Evolutionary conservation across 2,888 invertebrate species (phyloP), one percentile per base, ranked within the genome.

Genomic region (Eilema depressum): DNA sequence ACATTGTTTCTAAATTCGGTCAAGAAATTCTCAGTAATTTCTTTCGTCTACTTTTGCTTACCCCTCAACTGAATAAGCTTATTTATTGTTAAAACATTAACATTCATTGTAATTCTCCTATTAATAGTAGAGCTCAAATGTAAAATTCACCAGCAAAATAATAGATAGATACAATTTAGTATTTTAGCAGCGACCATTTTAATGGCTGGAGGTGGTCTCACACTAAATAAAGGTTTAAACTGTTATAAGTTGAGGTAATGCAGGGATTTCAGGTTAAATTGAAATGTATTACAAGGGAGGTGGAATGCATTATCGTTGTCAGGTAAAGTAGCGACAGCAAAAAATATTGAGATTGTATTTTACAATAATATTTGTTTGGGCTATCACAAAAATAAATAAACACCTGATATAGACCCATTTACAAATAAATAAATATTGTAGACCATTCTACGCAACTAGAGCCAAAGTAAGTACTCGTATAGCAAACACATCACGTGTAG

Each of bases 231-330:
- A 83, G 77, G 77, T 71, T 75, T 76, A 65, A 81, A 77, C 82
- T 81, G 84, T 83, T 83, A 85, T 86, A 87, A 82, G 82, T 83
- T 81, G 79, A 75, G 78, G 80, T 87, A 88, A 88, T 87, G 87
- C 85, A 77, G 76, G 81, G 83, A 84, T 86, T 85, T 77, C 76
- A 74, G 79, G 82, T 84, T 89, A 88, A 89, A 90, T 89, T 87
- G 87, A 89, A 90, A 90, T 88, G 89, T 90, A 90, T 89, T 90
- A 88, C 87, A 85, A 86, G 83, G 77, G 75, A 75, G 75, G 71
- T 74, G 86, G 87, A 86, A 88, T 86, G 88, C 87, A 86, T 87
- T 90, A 88, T 88, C 77, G 84, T 77, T 78, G 78, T 72, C 57
- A 56, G 59, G 63, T 3, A 0, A n/a, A 28, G 71, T 75, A 82